Evolutionary conservation across 1,140 invertebrate genomes (phyloP), one percentile per base, ranked within the genome.

Genomic region (Papilio aristodemus): DNA sequence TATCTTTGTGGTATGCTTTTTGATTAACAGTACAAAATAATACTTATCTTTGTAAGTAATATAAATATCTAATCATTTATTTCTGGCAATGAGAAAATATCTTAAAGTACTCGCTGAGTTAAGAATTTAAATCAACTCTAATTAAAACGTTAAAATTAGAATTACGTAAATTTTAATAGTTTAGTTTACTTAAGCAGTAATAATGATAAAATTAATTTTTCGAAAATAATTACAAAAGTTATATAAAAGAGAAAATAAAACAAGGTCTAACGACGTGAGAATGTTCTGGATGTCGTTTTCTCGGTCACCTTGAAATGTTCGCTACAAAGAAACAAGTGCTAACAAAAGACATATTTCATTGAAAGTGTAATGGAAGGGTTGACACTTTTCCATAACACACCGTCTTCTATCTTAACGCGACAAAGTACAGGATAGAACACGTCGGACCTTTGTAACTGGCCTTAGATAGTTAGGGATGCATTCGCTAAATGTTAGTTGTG

Each of bases 401-500:
- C 32, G 10, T 4, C 58, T 19, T 19, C 22, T 57, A 22, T 13
- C 27, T 6, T 32, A 32, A 27, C 22, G 22, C 54, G 22, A 14
- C 22, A n/a, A n/a, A 14, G 43, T 32, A 50, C 43, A 6, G 43
- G 43, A 50, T 50, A 50, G 10, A 17, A 57, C 10, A 10, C 27
- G 22, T 50, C 54, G 9, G 25, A 57, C 22, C 10, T 57, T 27
- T n/a, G 22, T 57, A 57, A 57, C 54, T 19, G 27, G 54, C 54
- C 22, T 32, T 59, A 13, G 27, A n/a, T 8, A 32, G 25, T 32
- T 32, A 32, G 14, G 19, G 25, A 46, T 50, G 46, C 46, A 50
- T 25, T 50, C 46, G 9, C 59, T 66, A 32, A 66, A 50, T 66
- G 63, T 27, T 25, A 39, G 66, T 68, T 64, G 69, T 73, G 72